A percentile compares a stretch with the other conserved stretches of the same genome.
These are phyloP conservation scores for Diloba caeruleocephala DNA, from an alignment of 2,888 invertebrate species.

Conservation along the genomic window DNA sequence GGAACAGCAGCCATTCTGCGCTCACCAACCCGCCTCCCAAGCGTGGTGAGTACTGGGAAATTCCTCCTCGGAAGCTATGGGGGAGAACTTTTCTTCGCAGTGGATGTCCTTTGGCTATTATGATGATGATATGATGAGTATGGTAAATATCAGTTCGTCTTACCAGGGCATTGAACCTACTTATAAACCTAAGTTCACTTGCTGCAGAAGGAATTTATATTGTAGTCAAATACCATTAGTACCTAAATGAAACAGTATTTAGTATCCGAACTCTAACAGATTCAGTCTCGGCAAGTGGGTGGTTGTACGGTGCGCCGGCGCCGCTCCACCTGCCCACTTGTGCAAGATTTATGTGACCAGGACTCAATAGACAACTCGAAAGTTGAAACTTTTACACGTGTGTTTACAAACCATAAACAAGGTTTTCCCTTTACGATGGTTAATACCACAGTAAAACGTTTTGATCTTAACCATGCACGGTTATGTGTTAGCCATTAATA, in stretches of 20 bases:
- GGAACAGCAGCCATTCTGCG: no score
- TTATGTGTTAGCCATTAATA: constrained; percentile 50
- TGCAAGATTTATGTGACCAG: constrained; percentile 73
- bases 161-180: no score
- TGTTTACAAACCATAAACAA: constrained; percentile 54
- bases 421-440: constrained; percentile 55
- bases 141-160: no score
- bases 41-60: no score
- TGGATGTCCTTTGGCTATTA: no score
- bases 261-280: constrained; percentile 55
- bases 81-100: no score
- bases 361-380: constrained; percentile 61
- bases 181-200: not conserved
- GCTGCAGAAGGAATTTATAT: constrained; percentile 12
- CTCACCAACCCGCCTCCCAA: no score
- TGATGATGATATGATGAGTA: no score
- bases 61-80: no score
- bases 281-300: constrained; percentile 65
- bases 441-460: constrained; percentile 29
- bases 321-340: constrained; percentile 78
- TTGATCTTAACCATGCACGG: constrained; percentile 43
- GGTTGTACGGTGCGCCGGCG: constrained; percentile 72
- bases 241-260: constrained; percentile 46
- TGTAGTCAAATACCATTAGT: constrained; percentile 36
- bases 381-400: constrained; percentile 59